These are phyloP conservation scores for Apamea monoglypha DNA, from an alignment of 2,888 invertebrate genomes.

Conservation along the genomic window DNA sequence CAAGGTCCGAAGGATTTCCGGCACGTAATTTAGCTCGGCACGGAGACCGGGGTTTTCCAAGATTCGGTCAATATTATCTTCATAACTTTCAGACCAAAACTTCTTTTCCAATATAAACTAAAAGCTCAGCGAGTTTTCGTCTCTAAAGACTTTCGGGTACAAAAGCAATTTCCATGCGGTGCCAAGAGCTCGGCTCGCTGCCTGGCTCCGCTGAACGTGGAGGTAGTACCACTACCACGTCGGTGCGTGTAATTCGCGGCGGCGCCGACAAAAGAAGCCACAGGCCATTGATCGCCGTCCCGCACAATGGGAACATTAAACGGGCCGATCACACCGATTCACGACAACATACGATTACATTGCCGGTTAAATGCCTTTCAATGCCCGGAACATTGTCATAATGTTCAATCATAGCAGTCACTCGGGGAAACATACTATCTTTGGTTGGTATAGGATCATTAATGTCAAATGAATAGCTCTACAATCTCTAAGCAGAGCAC, in stretches of 20 bases:
- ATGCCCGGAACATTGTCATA: slow-evolving; percentile 29
- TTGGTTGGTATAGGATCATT: slow-evolving; percentile 23
- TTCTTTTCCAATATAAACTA: not conserved
- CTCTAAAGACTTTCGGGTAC: not conserved
- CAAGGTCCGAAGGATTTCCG: not conserved
- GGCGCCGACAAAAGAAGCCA: slow-evolving; percentile 54
- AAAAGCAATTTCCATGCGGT: not conserved
- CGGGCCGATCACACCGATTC: slow-evolving; percentile 57
- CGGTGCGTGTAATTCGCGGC: slow-evolving; percentile 43
- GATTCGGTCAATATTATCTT: not conserved
- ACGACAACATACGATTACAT: slow-evolving; percentile 36
- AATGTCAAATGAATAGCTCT: slow-evolving; percentile 4
- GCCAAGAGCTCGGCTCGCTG: too few species aligned
- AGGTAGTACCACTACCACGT: slow-evolving; percentile 1
- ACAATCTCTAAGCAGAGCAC: slow-evolving; percentile 14
- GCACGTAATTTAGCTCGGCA: not conserved
- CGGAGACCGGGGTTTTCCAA: not conserved
- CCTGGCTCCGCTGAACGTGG: not conserved
- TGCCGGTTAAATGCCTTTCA: slow-evolving; percentile 27
- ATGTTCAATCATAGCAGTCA: not conserved
- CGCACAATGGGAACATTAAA: slow-evolving; percentile 63
- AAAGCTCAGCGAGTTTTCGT: slow-evolving; percentile 9
- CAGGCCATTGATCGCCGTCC: slow-evolving; percentile 59
- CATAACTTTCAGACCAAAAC: not conserved
- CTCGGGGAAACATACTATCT: not conserved